Evolutionary conservation across 2,888 invertebrate species (phyloP), one percentile per base, ranked within the genome.

Genomic region (Rhabditoides inermis): DNA sequence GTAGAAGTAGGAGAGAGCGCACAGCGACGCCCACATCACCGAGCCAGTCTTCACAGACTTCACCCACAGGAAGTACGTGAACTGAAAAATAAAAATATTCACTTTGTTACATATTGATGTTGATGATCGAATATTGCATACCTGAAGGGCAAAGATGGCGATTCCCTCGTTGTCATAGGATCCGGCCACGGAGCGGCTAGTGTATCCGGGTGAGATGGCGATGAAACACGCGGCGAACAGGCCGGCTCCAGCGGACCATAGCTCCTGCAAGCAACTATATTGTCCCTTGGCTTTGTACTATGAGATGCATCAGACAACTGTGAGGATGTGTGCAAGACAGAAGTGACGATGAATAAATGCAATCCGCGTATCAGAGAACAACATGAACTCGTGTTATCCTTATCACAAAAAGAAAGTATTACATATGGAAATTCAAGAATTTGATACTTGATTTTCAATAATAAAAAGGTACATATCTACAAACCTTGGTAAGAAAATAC

Each of bases 151-250:
- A 82, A 99, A 99, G 72, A 99, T 99, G 49, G 98, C 98, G 77
- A 99, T 98, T 61, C 98, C 98, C 81, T 99, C 98, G 81, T 98
- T 99, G 77, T 99, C 98, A 78, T 98, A 98, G 73, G 94, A 95
- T 26, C 98, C 98, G 30, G 98, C 98, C 15, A 98, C 98, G 0
- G 98, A 98, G 56, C 98, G 84, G 76, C 92, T 94, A 68, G 98
- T 98, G 80, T 98, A 98, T 51, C 98, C 98, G 42, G 98, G 98
- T 32, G 95, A 80, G 70, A 98, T 94, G 41, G 94, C 92, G 70
- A 98, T 98, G 78, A 98, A 98, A 78, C 92, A 92, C 3, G 95
- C 95, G 12, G 98, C 95, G 81, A 98, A 94, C 22, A 98, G 81
- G 5, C 95, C 95, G 22, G 95, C 94, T 40, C 92, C 92, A 1